Evolutionary conservation across 2,113 vertebrate species (phyloP), one percentile per base, ranked within the genome.

Genomic region (Corydoras sp.): DNA sequence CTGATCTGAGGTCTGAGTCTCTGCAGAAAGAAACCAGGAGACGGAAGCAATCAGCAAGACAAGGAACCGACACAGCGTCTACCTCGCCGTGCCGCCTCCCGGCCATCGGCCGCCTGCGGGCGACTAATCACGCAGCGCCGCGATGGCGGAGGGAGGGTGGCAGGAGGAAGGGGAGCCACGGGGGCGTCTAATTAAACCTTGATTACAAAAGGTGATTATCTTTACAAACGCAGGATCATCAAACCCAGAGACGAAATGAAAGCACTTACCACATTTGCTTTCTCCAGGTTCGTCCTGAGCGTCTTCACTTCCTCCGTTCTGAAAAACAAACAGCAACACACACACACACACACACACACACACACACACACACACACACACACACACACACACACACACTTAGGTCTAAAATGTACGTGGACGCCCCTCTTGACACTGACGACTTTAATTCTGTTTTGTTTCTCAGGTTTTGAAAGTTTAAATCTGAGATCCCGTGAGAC

Each of bases 211-310:
- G 85, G 85, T 89, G 84, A 89, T 88, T 89, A 87, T 79, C 78
- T 85, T 83, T 85, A 85, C 80, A 81, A 68, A 85, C 82, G 82
- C 79, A 77, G 82, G 81, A 83, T 84, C 63, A 82, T 87, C 81
- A 86, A 60, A 69, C 86, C 86, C 85, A 87, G 73, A 72, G 66
- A 15, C 31, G 55, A 75, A 76, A 77, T 58, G 68, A 78, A 73
- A 66, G 69, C 48, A 77, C 92, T 95, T 86, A 98, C 97, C 93
- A 95, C 94, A 85, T 95, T 96, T 68, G 96, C 95, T 84, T 95
- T 95, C 82, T 98, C 93, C 3, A 99, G 92, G 83, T 94, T 94
- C 0, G 89, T 92, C 92, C 95, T 90, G 86, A 99, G 93, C 90
- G 90, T 83, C 79, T 90, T 87, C 5, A 97, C 90, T 88, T 99